Evolutionary conservation across 2,113 vertebrate genomes (phyloP), one percentile per base, ranked within the genome.

Genomic region (Cebidichthys violaceus): DNA sequence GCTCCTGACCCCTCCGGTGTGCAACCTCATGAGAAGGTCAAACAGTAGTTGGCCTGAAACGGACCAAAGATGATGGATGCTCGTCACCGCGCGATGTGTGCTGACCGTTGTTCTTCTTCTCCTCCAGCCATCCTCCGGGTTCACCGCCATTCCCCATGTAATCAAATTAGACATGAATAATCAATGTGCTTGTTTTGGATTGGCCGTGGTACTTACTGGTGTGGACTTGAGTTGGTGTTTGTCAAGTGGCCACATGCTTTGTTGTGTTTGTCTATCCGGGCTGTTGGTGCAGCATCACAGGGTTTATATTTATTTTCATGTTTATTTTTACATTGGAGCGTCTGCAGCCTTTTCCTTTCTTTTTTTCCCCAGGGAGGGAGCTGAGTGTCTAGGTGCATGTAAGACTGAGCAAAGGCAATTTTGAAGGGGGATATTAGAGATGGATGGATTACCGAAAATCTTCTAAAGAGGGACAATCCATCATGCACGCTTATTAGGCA

Each of bases 391-490:
- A 81, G 70, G 82, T 90, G 81, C 76, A 70, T 87, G 85, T 88
- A 86, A 88, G 89, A 86, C 85, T 85, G 85, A 88, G 91, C 82
- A 91, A 85, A 88, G 88, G 87, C 87, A 87, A 87, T 92, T 92
- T 90, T 92, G 79, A 90, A 90, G 86, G 79, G 76, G 76, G 84
- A 87, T 93, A 94, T 93, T 92, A 90, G 88, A 91, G 93, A 94
- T 93, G 90, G 92, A 93, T 92, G 90, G 92, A 94, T 94, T 93
- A 92, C 86, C 11, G 82, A 88, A 92, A 92, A 87, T 91, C 89
- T 93, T 86, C 85, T 93, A 93, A 94, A 91, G 88, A 92, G 87
- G 88, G 90, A 92, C 90, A 88, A 94, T 95, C 93, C 90, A 93
- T 91, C 92, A 91, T 90, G 81, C 89, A 91, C 81, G 90, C 92